phyloP scores from a whole-genome alignment of 1,140 invertebrate species.

The Gryllus bimaculatus region DNA sequence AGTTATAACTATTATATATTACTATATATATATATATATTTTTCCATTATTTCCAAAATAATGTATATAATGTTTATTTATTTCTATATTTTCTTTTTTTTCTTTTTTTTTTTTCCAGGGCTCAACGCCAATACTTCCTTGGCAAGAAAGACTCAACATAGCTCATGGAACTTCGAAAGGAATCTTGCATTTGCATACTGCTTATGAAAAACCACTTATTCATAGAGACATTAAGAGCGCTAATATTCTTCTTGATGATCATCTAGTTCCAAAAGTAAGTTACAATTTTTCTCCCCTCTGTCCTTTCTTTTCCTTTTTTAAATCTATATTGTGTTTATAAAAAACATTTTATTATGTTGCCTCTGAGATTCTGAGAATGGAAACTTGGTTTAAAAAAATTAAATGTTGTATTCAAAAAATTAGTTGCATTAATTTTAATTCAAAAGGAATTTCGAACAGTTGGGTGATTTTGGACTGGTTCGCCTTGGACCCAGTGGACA shows the following conservation, averaged over 20 bases:
- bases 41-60: no score
- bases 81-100: no score
- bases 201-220: conserved; percentile 43
- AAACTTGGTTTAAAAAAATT: no score
- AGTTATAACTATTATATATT: no score
- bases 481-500: conserved; percentile 37
- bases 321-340: no score
- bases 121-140: neutral
- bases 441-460: conserved; percentile 50
- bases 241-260: conserved; percentile 57
- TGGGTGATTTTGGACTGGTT: conserved; percentile 65
- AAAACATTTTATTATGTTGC: no score
- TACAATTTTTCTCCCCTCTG: neutral
- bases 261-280: conserved; percentile 51
- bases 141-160: conserved; percentile 40
- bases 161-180: conserved; percentile 50
- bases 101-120: conserved; percentile 8
- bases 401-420: no score
- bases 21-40: no score
- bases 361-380: no score
- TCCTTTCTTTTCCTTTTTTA: no score
- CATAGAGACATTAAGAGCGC: conserved; percentile 70
- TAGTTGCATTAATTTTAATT: neutral
- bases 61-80: no score
- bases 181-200: conserved; percentile 52